Evolutionary conservation across 2,113 vertebrate species (phyloP).

Genomic region (Paramisgurnus dabryanus): DNA sequence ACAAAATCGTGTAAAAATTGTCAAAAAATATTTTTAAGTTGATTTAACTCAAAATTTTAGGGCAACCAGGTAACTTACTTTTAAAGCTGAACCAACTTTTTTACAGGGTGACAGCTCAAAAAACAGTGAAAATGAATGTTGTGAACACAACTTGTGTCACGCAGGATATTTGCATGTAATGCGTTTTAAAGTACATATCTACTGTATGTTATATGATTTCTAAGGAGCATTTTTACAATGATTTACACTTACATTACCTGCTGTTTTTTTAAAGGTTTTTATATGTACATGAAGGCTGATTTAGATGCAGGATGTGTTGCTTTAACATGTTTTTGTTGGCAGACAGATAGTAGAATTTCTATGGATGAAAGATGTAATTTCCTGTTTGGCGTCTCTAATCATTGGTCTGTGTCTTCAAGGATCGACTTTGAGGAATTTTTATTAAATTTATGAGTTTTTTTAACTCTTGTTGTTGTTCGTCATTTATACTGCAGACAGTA

Average conservation of each 20-base stretch:
- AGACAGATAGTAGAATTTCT: neutral
- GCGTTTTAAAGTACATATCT: constrained; percentile 2
- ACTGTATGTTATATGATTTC: neutral
- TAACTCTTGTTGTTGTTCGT: neutral
- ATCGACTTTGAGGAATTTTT: constrained; percentile 16
- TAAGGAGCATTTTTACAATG: neutral
- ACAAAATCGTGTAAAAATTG: no score
- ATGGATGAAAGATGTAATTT: constrained; percentile 19
- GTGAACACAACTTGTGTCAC: neutral
- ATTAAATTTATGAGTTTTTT: neutral
- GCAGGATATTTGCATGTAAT: neutral
- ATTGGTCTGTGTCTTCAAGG: constrained; percentile 12
- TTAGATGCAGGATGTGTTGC: neutral
- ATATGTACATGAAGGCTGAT: neutral
- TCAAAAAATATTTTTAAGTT: no score
- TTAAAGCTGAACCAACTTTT: no score
- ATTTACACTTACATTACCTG: no score
- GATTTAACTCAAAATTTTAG: no score
- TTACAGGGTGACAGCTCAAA: constrained; percentile 8
- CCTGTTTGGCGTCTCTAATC: constrained; percentile 33
- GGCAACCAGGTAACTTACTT: no score
- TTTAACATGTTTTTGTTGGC: constrained; percentile 24
- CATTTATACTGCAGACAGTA: neutral
- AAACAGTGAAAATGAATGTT: constrained; percentile 11
- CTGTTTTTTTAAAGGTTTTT: neutral